These are phyloP conservation scores for Brachionus koreanus DNA, from an alignment of 1,140 invertebrate genomes.

Conservation along the genomic window DNA sequence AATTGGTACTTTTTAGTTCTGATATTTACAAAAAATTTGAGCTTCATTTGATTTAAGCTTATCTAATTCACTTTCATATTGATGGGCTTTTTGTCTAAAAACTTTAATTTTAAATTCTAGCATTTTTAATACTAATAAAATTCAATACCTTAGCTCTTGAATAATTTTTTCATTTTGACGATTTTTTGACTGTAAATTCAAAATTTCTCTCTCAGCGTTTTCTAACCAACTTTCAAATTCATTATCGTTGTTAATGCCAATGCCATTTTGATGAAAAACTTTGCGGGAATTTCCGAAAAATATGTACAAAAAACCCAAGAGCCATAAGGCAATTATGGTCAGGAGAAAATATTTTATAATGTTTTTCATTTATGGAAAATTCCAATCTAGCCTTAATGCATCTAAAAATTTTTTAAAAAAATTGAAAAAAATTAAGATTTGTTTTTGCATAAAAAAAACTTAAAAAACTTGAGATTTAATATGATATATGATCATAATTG, in stretches of 20 bases:
- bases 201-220: background rate
- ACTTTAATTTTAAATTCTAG: background rate
- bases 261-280: background rate
- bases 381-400: background rate
- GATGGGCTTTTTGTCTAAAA: background rate
- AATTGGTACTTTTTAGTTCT: background rate
- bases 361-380: background rate
- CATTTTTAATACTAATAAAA: background rate
- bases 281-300: background rate
- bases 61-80: background rate
- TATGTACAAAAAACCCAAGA: conserved; percentile 15
- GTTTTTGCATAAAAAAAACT: background rate
- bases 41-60: background rate
- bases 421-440: background rate
- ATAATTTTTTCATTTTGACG: background rate
- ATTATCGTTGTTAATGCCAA: background rate
- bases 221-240: background rate
- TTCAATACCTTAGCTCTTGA: background rate
- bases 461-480: background rate
- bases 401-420: background rate
- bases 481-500: background rate
- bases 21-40: background rate
- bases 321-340: background rate
- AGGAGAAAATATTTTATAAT: background rate
- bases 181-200: background rate